Base-by-base conservation (phyloP, 2,888 invertebrate species). In the Caenorhabditis sinica region DNA sequence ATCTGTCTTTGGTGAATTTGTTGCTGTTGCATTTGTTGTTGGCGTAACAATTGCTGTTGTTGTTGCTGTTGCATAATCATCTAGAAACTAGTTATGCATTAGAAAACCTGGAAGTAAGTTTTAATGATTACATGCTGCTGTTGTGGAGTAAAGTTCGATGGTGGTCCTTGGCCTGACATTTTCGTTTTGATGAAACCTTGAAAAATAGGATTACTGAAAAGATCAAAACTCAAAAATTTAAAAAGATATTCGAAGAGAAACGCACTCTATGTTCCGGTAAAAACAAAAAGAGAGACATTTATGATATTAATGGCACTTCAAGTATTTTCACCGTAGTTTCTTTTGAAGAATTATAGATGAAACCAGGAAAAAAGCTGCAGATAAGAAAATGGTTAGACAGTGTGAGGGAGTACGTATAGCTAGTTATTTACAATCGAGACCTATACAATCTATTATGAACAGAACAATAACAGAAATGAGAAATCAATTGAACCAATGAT, bases 401-500 rank as follows among this genome's bases (percentile, higher is more conserved):
- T 65, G 30, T 23, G 28, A 65, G 43, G 8, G 3, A 5, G 1
- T 20, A 9, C 0, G 13, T 11, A 23, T 9, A 66, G 1, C 30
- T 40, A 68, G 36, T 33, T 17, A 61, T n/a, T 30, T 40, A 72
- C 30, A 43, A 17, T 13, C 45, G 17, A 15, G 25, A 23, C 60
- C 36, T 77, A 58, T 61, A 77, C 51, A 69, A 45, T 40, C 8
- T 45, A 17, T 17, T 49, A 40, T 5, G n/a, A n/a, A n/a, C n/a
- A n/a, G n/a, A n/a, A n/a, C n/a, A n/a, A 36, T 28, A 43, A 11
- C 20, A 4, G 20, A n/a, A 66, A 30, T 33, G n/a, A n/a, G n/a
- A n/a, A 33, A 17, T 58, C 51, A 77, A n/a, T 71, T 66, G 25
- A 92, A 92, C 92, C 92, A 92, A 61, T 92, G 92, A 63, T 91